Evolutionary conservation across 2,888 invertebrate genomes (phyloP).

Genomic region (Andrena haemorrhoa): DNA sequence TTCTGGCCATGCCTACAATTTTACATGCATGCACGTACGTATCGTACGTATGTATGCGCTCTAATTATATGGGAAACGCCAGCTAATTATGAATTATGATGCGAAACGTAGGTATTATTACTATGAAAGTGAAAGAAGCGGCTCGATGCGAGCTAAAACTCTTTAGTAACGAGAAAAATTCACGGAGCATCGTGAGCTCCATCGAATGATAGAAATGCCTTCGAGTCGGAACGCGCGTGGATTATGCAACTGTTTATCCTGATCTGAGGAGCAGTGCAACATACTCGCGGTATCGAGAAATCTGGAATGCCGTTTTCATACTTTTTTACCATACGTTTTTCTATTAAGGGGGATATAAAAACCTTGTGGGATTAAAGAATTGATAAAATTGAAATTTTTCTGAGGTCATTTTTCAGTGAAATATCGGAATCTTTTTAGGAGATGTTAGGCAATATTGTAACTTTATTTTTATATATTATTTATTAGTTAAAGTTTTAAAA

Average conservation of each 20-base stretch:
- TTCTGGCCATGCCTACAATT: not conserved
- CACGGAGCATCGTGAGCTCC: slow-evolving; percentile 5
- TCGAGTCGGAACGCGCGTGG: slow-evolving; percentile 23
- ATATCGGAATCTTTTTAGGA: no score
- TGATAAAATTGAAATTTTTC: no score
- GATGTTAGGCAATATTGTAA: no score
- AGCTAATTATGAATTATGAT: slow-evolving; percentile 20
- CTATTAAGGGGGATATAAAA: no score
- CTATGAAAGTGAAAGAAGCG: slow-evolving; percentile 14
- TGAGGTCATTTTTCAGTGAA: no score
- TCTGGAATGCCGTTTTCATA: slow-evolving; percentile 23
- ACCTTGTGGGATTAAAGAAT: no score
- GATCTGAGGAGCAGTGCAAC: slow-evolving; percentile 34
- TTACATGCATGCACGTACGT: not conserved
- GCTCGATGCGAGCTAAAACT: not conserved
- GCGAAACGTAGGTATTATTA: slow-evolving; percentile 1
- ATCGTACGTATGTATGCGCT: not conserved
- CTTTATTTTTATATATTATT: no score
- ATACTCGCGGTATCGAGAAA: slow-evolving; percentile 19
- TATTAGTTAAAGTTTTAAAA: no score
- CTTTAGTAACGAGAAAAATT: slow-evolving; percentile 15
- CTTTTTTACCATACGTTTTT: slow-evolving; percentile 14
- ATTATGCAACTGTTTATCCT: slow-evolving; percentile 43
- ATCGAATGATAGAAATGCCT: slow-evolving; percentile 39
- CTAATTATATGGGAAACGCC: slow-evolving; percentile 15